Evolutionary conservation across 2,797 vertebrate species (phyloP), one percentile per base, ranked within the genome.

Genomic region (Poecilia wingei): DNA sequence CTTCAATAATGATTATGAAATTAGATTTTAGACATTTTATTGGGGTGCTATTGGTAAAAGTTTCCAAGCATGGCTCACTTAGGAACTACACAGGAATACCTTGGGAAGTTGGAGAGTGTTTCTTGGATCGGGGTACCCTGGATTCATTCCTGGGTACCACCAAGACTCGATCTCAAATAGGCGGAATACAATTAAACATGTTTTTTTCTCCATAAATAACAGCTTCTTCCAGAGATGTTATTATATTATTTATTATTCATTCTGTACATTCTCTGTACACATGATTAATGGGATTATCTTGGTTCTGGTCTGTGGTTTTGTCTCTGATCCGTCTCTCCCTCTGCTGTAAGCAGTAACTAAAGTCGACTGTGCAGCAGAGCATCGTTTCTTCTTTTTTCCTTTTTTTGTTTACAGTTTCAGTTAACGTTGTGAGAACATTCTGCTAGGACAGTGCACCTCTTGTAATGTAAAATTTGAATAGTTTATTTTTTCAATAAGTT

Each of bases 181-280:
- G 7, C 7, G 0, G 61, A 64, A 64, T 28, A 16, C 13, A 61
- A 61, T 61, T 13, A 28, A 59, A 59, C 28, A 14, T 59, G 13
- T 31, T 61, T 61, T 57, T 59, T 28, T 59, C 55, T 13, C 14
- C 14, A 64, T 68, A 68, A 68, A 41, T 68, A 68, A 25, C 64
- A 25, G 33, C 36, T 41, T 36, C 33, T 66, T 41, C 36, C 36
- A 41, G 1, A 41, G 20, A 41, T 20, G 25, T 68, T 25, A 39
- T 68, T 36, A 5, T 39, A 31, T 64, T 64, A 33, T 33, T 61
- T 31, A 64, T 36, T 78, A 64, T 36, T 78, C n/a, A 74, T 20
- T 79, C 64, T 41, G 68, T 47, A 61, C 51, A 41, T 47, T 49
- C 64, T 70, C 41, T 55, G 36, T 74, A 55, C 36, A 45, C 36